These are phyloP conservation scores for Clepsis dumicolana DNA, from an alignment of 2,888 invertebrate genomes.

Conservation along the genomic window DNA sequence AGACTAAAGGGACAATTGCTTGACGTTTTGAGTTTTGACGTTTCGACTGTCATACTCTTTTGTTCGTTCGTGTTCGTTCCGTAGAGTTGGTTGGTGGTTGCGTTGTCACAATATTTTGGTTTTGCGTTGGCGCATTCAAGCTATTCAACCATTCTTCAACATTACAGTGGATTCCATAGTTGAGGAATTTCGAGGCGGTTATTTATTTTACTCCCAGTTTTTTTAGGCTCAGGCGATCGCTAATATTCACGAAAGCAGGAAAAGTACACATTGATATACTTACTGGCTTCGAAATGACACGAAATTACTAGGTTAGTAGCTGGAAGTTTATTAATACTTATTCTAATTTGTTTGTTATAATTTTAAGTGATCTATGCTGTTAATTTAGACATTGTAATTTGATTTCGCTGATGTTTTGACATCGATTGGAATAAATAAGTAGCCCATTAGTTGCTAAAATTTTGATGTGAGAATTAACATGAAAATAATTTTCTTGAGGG, in stretches of 20 bases:
- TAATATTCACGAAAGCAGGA: conserved; percentile 2
- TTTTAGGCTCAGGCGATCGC: not conserved
- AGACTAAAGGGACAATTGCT: too few species aligned
- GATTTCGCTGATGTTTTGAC: not conserved
- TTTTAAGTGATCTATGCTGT: not conserved
- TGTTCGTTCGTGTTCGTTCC: not conserved
- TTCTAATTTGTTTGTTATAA: not conserved
- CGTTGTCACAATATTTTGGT: conserved; percentile 4
- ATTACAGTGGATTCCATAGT: not conserved
- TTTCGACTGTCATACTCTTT: too few species aligned
- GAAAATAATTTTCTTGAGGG: not conserved
- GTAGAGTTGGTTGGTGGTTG: not conserved
- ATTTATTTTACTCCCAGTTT: not conserved
- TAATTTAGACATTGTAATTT: not conserved
- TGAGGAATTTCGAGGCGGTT: not conserved
- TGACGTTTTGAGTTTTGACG: too few species aligned
- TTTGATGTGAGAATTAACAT: not conserved
- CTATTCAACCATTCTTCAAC: too few species aligned
- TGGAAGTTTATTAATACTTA: conserved; percentile 7
- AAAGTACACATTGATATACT: not conserved
- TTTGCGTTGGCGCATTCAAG: not conserved
- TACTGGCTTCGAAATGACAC: conserved; percentile 8
- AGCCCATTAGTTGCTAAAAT: not conserved
- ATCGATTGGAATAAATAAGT: not conserved
- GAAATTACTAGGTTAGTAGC: not conserved